Conservation (phyloP, 2,888 invertebrate genomes). For the Drosophila kokeensis region DNA sequence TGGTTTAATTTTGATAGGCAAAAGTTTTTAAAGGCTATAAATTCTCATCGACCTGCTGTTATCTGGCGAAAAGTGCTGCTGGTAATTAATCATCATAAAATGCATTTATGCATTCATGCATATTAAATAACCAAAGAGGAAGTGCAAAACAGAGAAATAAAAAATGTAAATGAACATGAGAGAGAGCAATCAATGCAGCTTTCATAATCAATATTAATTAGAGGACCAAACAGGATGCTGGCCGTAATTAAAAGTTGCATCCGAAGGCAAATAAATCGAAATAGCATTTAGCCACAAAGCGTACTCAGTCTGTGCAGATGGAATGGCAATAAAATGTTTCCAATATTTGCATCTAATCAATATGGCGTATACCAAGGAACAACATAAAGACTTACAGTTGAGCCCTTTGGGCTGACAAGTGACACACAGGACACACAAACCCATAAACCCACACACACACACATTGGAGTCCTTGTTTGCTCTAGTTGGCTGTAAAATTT, state of each 20-base stretch:
- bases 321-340: conserved; percentile 54
- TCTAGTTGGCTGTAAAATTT: conserved; percentile 57
- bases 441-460: not conserved
- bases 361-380: conserved; percentile 49
- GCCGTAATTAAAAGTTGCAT: conserved; percentile 58
- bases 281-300: conserved; percentile 34
- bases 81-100: conserved; percentile 66
- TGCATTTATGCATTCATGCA: conserved; percentile 68
- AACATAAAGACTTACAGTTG: conserved; percentile 24
- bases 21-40: conserved; percentile 9
- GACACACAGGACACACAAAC: conserved; percentile 45
- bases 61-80: not conserved
- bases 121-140: conserved; percentile 23
- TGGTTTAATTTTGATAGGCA: not conserved
- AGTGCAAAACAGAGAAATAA: conserved; percentile 1
- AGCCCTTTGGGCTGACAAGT: conserved; percentile 58
- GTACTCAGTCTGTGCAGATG: conserved; percentile 16
- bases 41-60: not conserved
- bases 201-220: conserved; percentile 72
- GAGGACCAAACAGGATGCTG: conserved; percentile 20
- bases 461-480: conserved; percentile 29
- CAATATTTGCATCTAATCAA: conserved; percentile 68
- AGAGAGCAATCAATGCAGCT: conserved; percentile 5
- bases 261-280: conserved; percentile 44
- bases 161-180: conserved; percentile 21